Evolutionary conservation across 2,888 invertebrate species (phyloP).

Genomic region (Harpalus rubripes): DNA sequence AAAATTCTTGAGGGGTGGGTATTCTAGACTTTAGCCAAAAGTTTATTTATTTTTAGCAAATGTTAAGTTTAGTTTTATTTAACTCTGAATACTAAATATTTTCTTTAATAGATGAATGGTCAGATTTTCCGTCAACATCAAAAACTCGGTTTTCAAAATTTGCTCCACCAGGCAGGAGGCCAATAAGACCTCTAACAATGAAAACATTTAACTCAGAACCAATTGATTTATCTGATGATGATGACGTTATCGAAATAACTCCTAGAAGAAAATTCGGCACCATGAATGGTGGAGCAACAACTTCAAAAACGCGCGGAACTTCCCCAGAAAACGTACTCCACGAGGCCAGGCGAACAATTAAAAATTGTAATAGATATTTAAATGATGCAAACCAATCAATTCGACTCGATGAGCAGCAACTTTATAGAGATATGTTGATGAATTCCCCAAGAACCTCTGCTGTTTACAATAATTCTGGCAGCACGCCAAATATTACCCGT

Average conservation of each 20-base stretch:
- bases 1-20: too few relatives aligned
- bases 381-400: slow-evolving; percentile 78
- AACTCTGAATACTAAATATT: too few relatives aligned
- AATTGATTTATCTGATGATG: slow-evolving; percentile 75
- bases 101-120: slow-evolving; percentile 53
- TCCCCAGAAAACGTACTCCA: slow-evolving; percentile 17
- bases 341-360: slow-evolving; percentile 49
- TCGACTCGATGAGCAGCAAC: slow-evolving; percentile 80
- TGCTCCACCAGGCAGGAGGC: slow-evolving; percentile 18
- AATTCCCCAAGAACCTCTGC: slow-evolving; percentile 73
- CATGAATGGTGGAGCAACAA: slow-evolving; percentile 1
- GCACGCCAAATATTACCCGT: slow-evolving; percentile 72
- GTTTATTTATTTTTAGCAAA: too few relatives aligned
- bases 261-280: slow-evolving; percentile 15
- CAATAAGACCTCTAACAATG: slow-evolving; percentile 51
- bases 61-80: too few relatives aligned
- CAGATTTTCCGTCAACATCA: slow-evolving; percentile 52
- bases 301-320: not conserved
- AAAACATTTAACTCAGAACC: slow-evolving; percentile 69
- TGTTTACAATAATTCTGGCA: slow-evolving; percentile 69
- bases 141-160: slow-evolving; percentile 27
- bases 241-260: slow-evolving; percentile 70
- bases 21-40: too few relatives aligned
- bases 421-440: slow-evolving; percentile 80
- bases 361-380: slow-evolving; percentile 60